Evolutionary conservation across 2,888 invertebrate genomes (phyloP).

Genomic region (Patella depressa): DNA sequence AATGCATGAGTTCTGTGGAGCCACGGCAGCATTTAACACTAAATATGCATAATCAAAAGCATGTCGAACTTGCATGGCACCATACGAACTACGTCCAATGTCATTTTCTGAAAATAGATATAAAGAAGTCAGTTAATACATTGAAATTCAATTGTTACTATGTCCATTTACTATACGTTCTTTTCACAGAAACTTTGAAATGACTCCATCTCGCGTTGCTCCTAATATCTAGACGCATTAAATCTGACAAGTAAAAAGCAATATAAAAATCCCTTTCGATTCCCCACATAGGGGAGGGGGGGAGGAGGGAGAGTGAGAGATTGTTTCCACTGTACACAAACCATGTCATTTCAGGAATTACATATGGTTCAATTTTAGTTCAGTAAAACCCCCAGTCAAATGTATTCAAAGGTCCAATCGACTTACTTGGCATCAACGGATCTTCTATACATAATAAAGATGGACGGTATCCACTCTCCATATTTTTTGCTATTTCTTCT

Average conservation of each 20-base stretch:
- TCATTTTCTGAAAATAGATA: constrained; percentile 82
- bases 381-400: background rate
- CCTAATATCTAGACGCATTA: too few species aligned
- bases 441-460: constrained; percentile 97
- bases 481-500: constrained; percentile 89
- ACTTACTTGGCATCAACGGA: constrained; percentile 84
- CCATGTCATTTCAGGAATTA: too few species aligned
- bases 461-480: constrained; percentile 92
- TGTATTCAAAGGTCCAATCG: background rate
- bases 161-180: too few species aligned
- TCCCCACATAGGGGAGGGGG: too few species aligned
- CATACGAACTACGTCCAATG: constrained; percentile 97
- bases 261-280: too few species aligned
- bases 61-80: constrained; percentile 89
- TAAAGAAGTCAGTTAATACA: background rate
- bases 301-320: too few species aligned
- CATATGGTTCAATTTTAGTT: too few species aligned
- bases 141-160: too few species aligned
- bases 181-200: too few species aligned
- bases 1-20: constrained; percentile 58
- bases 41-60: constrained; percentile 97
- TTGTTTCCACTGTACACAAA: too few species aligned
- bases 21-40: constrained; percentile 74
- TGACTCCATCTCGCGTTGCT: too few species aligned
- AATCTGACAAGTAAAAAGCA: too few species aligned